phyloP scores from a whole-genome alignment of 2,113 vertebrate species.

The Boulengerochromis microlepis region DNA sequence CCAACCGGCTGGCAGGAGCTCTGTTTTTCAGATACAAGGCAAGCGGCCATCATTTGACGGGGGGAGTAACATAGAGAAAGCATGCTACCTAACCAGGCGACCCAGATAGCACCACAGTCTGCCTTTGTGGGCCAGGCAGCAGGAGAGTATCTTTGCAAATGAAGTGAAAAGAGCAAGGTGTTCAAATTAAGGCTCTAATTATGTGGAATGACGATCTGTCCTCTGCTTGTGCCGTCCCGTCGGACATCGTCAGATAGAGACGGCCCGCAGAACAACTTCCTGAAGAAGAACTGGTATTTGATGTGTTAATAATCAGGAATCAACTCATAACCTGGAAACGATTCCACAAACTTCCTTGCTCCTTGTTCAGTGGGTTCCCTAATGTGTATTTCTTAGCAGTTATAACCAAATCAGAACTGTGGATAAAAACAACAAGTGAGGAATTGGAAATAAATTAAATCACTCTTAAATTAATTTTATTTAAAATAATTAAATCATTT shows the following conservation, averaged over 20 bases:
- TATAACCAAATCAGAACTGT: background rate
- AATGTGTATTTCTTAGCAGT: background rate
- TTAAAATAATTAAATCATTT: background rate
- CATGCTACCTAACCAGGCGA: conserved; percentile 25
- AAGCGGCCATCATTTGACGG: conserved; percentile 15
- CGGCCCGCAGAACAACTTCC: background rate
- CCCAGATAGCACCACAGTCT: conserved; percentile 49
- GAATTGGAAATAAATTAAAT: background rate
- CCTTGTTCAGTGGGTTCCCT: background rate
- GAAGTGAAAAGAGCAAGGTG: conserved; percentile 54
- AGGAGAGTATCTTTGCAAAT: conserved; percentile 57
- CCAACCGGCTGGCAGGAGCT: background rate
- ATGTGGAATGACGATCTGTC: conserved; percentile 47
- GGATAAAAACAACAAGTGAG: background rate
- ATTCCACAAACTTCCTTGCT: background rate
- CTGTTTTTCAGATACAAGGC: background rate
- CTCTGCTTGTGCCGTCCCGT: conserved; percentile 11
- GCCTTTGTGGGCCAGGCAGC: conserved; percentile 59
- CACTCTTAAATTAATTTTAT: background rate
- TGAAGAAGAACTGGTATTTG: background rate
- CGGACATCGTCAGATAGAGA: background rate
- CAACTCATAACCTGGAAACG: background rate
- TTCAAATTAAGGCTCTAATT: conserved; percentile 61
- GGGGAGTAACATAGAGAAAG: background rate
- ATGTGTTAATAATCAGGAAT: background rate